These are phyloP conservation scores for Lycocerus yunnanus DNA, from an alignment of 2,888 invertebrate genomes.

Conservation along the genomic window DNA sequence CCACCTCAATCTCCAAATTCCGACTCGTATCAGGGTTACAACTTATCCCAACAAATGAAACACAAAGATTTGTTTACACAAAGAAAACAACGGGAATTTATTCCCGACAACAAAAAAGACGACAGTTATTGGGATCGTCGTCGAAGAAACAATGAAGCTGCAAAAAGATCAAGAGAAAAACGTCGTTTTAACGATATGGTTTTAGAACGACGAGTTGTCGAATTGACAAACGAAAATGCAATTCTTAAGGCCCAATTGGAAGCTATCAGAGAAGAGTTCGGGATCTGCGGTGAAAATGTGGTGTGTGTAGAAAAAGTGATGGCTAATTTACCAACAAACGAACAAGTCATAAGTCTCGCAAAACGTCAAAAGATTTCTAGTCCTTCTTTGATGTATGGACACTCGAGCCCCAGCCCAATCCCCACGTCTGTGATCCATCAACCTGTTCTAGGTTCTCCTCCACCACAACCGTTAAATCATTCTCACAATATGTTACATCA, in stretches of 20 bases:
- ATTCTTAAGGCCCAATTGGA: conserved; percentile 90
- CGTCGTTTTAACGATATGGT: conserved; percentile 96
- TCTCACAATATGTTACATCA: conserved; percentile 59
- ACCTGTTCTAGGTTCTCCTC: conserved; percentile 55
- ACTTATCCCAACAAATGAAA: conserved; percentile 59
- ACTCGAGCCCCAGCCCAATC: conserved; percentile 60
- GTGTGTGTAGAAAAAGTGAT: conserved; percentile 89
- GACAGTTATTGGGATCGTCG: conserved; percentile 97
- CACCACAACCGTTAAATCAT: conserved; percentile 60
- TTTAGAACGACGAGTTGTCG: conserved; percentile 90
- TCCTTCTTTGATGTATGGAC: conserved; percentile 60
- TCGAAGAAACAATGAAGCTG: conserved; percentile 95
- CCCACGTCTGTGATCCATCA: conserved; percentile 67
- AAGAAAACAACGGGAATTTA: conserved; percentile 94
- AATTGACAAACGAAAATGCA: conserved; percentile 94
- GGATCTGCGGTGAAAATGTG: conserved; percentile 84
- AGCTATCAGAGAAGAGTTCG: conserved; percentile 91
- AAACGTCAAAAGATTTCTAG: conserved; percentile 69
- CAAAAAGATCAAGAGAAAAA: conserved; percentile 95
- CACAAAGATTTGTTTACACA: conserved; percentile 87
- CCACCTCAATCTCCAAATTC: conserved; percentile 51
- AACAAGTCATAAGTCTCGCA: conserved; percentile 82
- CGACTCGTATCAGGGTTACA: conserved; percentile 55
- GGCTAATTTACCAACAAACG: conserved; percentile 81
- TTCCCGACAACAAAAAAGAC: conserved; percentile 95